Base-by-base conservation (phyloP, 2,888 invertebrate genomes). In the Drosophila buzzatii region DNA sequence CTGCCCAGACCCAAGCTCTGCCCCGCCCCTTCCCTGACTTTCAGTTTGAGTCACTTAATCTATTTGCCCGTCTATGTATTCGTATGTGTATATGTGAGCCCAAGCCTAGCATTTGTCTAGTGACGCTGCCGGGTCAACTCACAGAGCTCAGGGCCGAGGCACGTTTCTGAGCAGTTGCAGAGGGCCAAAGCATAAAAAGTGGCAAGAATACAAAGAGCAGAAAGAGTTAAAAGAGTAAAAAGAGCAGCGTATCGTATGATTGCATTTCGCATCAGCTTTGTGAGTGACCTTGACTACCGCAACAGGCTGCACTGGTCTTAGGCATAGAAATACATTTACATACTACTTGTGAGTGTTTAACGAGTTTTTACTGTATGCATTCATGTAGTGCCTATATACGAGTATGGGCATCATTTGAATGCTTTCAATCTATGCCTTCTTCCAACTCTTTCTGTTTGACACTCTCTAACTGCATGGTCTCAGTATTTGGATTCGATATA, bases 201-300 rank as follows among this genome's bases (percentile, higher is more conserved):
- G 2, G 8, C 8, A 41, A 41, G n/a, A n/a, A n/a, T 8, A 14
- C n/a, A 20, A 52, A 52, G 20, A 20, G 23, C 8, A 16, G 1
- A 47, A 47, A 45, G n/a, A 41, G 59, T 23, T 4, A 2, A 35
- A 27, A 53, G 35, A 35, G 59, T 23, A 10, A 2, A 35, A 27
- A 44, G 35, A 35, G 35, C 61, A 72, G 18, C 51, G 37, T 27
- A 41, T 44, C 23, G 35, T 42, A 57, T 73, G 60, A 35, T 66
- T 66, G 27, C 42, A n/a, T 59, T 70, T 58, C 14, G 23, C 31
- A 71, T 51, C 58, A 62, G 72, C 67, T 73, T 60, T 51, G 55
- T 42, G 45, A 37, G 68, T 59, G 75, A 76, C 75, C 75, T 76
- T 76, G 75, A 39, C 45, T 20, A 42, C 41, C 66, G 27, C 55